Evolutionary conservation across 2,797 vertebrate species (phyloP), one percentile per base, ranked within the genome.

Genomic region (Mycteria americana): DNA sequence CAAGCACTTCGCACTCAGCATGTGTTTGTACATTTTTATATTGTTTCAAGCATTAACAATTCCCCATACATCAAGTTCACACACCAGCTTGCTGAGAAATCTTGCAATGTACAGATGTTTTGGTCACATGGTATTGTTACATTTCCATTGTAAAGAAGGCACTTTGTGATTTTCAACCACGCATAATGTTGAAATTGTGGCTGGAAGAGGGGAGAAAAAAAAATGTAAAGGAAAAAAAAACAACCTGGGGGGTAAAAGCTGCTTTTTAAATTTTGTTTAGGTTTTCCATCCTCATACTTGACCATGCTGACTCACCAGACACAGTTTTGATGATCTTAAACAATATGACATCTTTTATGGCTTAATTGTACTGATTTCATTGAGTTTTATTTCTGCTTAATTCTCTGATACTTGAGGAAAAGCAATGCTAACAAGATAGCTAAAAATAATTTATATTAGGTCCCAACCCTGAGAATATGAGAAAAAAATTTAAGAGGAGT

Each of bases 1-100:
- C 92, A 92, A 97, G 97, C 96, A 96, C 94, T 75, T 89, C 15
- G 25, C 77, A 51, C 89, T 91, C 95, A 81, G 96, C 96, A 88
- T 91, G 91, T 95, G 96, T 97, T 97, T 97, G 96, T 97, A 96
- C 64, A 85, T 93, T 97, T 97, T 97, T 96, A 41, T 97, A 96
- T 96, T 92, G 91, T 95, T 92, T 82, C 67, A 90, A 93, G 85
- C 79, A 37, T 96, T 85, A 54, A 45, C 81, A 86, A 46, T 78
- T 95, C 89, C 78, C 95, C 45, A 43, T 56, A 37, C 37, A 15
- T 56, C 69, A 85, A 95, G 90, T 78, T 88, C 95, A 89, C 84
- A 85, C 64, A 65, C 62, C 8, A 18, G 76, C 94, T 57, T 68
- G 45, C 80, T 77, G 78, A 95, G 80, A 91, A 82, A 95, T 81